Evolutionary conservation across 2,888 invertebrate genomes (phyloP), one percentile per base, ranked within the genome.

Genomic region (Andrena minutula): DNA sequence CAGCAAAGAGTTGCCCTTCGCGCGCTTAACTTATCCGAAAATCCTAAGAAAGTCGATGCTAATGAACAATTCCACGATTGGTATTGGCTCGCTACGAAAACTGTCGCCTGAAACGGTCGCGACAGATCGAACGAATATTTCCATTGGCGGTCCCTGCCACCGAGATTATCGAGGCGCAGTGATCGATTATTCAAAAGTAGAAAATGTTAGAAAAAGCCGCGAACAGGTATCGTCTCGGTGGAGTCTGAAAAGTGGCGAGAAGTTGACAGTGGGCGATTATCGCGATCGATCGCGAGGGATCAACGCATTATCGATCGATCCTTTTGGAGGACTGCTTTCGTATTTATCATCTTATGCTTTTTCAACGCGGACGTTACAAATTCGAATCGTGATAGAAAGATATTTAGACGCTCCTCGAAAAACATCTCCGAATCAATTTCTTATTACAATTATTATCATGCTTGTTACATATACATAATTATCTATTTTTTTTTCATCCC

Each of bases 171-270:
- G 83, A 75, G 65, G 60, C 77, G 53, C 41, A 30, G 32, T 47
- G 35, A 56, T 63, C 20, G 60, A 41, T 75, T 71, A 75, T 79
- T 73, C 16, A 75, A 81, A 75, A 75, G 74, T 83, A 83, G 78
- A 83, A 83, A 83, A 83, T 58, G 78, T 82, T 83, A 83, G 84
- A 79, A 83, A 83, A 83, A 83, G 74, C 83, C 66, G 83, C 68
- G 83, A 49, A 35, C 51, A 41, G 30, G 69, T 49, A 12, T 61
- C 35, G 56, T 75, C 41, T 65, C 51, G 73, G 49, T 66, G 58
- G 47, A 35, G 53, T 65, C 2, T 28, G 58, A 72, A 64, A 26
- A 60, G 49, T 65, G 47, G 63, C 53, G 56, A 32, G 35, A 61
- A 26, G 23, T 74, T 63, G 64, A 41, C 49, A 28, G 30, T 28